A percentile compares a stretch with the other conserved stretches of the same genome.
phyloP scores from a whole-genome alignment of 2,797 vertebrate genomes.

The Sebastes oblongus region DNA sequence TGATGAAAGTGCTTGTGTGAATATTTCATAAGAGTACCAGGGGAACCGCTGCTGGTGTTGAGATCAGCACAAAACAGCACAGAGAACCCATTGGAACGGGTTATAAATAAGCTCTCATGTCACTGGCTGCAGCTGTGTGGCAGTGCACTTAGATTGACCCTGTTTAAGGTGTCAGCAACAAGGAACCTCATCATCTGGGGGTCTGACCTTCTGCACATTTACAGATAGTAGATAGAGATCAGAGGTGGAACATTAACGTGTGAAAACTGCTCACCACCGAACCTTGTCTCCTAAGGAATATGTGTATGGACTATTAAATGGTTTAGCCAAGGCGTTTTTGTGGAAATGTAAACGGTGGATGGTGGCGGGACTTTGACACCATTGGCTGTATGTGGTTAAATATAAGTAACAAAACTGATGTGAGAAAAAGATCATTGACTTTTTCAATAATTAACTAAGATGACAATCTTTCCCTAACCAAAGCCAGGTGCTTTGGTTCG shows the following conservation, averaged over 20 bases:
- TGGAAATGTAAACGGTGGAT: not conserved
- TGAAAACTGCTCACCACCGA: not conserved
- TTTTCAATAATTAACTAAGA: not conserved
- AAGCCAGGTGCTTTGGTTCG: not conserved
- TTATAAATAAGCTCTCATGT: conserved; percentile 44
- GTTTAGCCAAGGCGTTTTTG: not conserved
- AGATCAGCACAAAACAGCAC: not conserved
- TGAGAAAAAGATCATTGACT: not conserved
- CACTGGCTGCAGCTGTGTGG: conserved; percentile 11
- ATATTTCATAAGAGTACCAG: conserved; percentile 14
- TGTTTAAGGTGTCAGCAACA: conserved; percentile 30
- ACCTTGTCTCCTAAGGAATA: not conserved
- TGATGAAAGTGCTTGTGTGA: conserved; percentile 13
- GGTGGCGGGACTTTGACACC: not conserved
- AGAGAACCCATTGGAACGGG: not conserved
- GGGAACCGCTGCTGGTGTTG: not conserved
- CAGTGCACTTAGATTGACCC: conserved; percentile 16
- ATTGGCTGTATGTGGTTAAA: not conserved
- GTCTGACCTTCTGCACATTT: not conserved
- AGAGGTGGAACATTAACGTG: not conserved
- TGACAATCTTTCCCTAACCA: not conserved
- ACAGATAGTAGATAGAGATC: not conserved
- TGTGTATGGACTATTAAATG: not conserved
- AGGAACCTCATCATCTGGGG: not conserved
- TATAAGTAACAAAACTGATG: not conserved